These are phyloP conservation scores for Aphelocoma californica DNA, from an alignment of 2,797 vertebrate genomes.

Conservation along the genomic window DNA sequence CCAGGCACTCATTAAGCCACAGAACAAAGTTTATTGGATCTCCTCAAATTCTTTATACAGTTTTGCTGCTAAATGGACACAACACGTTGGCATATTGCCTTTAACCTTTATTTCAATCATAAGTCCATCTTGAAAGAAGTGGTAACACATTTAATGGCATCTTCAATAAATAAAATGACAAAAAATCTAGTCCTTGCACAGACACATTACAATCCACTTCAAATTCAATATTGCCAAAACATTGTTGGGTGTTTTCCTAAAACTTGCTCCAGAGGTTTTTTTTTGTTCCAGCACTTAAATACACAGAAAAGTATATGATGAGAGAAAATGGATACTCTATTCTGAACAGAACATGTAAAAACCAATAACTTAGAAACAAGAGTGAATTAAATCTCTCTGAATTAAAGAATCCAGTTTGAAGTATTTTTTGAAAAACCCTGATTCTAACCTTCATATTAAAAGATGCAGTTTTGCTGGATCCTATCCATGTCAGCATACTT, in stretches of 20 bases:
- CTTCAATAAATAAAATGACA: slow-evolving; percentile 70
- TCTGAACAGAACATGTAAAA: slow-evolving; percentile 40
- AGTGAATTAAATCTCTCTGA: not conserved
- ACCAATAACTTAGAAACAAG: slow-evolving; percentile 1
- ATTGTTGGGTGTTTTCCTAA: not conserved
- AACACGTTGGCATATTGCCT: slow-evolving; percentile 18
- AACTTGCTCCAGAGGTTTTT: slow-evolving; percentile 4
- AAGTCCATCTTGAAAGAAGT: slow-evolving; percentile 27
- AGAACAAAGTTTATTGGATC: slow-evolving; percentile 70
- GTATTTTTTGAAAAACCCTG: not conserved
- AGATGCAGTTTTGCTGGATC: not conserved
- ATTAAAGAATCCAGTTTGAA: slow-evolving; percentile 16
- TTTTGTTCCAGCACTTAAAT: slow-evolving; percentile 50
- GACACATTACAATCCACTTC: slow-evolving; percentile 59
- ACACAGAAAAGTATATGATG: slow-evolving; percentile 24
- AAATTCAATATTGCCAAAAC: slow-evolving; percentile 53
- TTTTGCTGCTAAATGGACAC: slow-evolving; percentile 47
- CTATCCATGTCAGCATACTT: slow-evolving; percentile 27
- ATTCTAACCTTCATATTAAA: slow-evolving; percentile 38
- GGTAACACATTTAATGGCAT: slow-evolving; percentile 41
- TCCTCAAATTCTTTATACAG: slow-evolving; percentile 57
- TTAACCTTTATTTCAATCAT: slow-evolving; percentile 42
- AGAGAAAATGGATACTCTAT: slow-evolving; percentile 42
- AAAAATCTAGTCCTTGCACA: slow-evolving; percentile 47
- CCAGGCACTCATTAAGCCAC: slow-evolving; percentile 35